Conservation (phyloP, 2,888 invertebrate genomes). For the Drosophila pullipes region DNA sequence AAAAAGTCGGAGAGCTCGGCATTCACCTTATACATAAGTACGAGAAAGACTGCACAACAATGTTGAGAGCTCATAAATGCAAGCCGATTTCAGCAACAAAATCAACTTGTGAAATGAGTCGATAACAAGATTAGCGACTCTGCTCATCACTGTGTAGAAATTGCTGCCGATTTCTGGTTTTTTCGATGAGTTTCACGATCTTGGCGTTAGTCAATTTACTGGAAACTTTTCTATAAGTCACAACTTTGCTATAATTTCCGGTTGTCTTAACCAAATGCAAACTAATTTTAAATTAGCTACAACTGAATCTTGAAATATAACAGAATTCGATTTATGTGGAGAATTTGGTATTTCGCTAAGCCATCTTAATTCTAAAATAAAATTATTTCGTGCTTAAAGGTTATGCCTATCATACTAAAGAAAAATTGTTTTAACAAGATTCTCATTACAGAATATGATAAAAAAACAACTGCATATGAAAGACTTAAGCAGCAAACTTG, state of each 20-base stretch:
- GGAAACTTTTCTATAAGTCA: slow-evolving; percentile 9
- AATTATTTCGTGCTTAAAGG: background rate
- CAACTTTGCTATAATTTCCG: background rate
- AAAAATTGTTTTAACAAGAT: background rate
- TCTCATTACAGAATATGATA: background rate
- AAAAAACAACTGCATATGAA: background rate
- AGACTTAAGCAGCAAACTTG: slow-evolving; percentile 19
- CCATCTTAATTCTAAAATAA: background rate
- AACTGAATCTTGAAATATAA: background rate
- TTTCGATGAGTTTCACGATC: slow-evolving; percentile 15
- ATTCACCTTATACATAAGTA: slow-evolving; percentile 38
- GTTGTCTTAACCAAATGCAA: slow-evolving; percentile 11
- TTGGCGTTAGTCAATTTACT: slow-evolving; percentile 3
- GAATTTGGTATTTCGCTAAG: background rate
- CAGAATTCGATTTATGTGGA: background rate
- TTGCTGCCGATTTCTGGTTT: background rate
- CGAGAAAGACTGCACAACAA: slow-evolving; percentile 9
- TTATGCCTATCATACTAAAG: background rate
- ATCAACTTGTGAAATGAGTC: slow-evolving; percentile 30
- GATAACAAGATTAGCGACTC: slow-evolving; percentile 3
- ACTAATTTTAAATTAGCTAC: slow-evolving; percentile 5
- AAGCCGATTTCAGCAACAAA: slow-evolving; percentile 51
- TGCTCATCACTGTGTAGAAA: slow-evolving; percentile 13
- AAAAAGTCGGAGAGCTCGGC: slow-evolving; percentile 26
- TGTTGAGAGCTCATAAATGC: slow-evolving; percentile 26